Percentiles rank a stretch among this genome's conserved stretches.
Conservation (phyloP, 2,113 vertebrate genomes). For the Amblyopsis rosae region DNA sequence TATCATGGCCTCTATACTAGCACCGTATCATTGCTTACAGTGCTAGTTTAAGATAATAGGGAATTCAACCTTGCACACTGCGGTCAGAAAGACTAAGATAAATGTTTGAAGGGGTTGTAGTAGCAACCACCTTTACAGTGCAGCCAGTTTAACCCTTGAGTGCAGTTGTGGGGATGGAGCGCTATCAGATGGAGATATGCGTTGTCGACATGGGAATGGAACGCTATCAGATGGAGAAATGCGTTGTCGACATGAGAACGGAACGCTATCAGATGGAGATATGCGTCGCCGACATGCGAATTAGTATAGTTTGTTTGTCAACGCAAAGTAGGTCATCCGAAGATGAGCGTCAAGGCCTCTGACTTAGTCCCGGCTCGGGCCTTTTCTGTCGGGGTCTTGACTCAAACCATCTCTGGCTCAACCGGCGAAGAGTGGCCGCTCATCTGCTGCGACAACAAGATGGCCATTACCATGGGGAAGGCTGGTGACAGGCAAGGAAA, state of each 20-base stretch:
- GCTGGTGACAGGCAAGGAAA: conserved; percentile 33
- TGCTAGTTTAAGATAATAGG: too few relatives aligned
- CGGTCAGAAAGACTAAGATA: conserved; percentile 7
- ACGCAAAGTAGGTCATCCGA: conserved; percentile 27
- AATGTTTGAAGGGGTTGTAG: conserved; percentile 2
- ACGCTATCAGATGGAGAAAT: too few relatives aligned
- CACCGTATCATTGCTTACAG: too few relatives aligned
- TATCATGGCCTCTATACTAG: too few relatives aligned
- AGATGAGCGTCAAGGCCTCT: conserved; percentile 14
- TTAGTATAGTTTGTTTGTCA: conserved; percentile 28
- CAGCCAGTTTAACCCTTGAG: conserved; percentile 31
- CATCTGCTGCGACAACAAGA: conserved; percentile 22
- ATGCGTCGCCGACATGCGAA: conserved; percentile 18
- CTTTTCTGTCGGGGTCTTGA: background rate
- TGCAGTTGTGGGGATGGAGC: conserved; percentile 2
- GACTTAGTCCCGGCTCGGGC: conserved; percentile 19
- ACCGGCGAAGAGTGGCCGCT: background rate
- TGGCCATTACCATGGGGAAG: background rate
- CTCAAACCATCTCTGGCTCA: conserved; percentile 42
- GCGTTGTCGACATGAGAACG: too few relatives aligned
- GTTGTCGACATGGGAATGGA: background rate
- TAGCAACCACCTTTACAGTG: conserved; percentile 40
- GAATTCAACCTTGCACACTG: too few relatives aligned
- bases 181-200: conserved; percentile 15
- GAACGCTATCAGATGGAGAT: too few relatives aligned